Base-by-base conservation (phyloP, 2,113 vertebrate species). In the Alethe diademata region DNA sequence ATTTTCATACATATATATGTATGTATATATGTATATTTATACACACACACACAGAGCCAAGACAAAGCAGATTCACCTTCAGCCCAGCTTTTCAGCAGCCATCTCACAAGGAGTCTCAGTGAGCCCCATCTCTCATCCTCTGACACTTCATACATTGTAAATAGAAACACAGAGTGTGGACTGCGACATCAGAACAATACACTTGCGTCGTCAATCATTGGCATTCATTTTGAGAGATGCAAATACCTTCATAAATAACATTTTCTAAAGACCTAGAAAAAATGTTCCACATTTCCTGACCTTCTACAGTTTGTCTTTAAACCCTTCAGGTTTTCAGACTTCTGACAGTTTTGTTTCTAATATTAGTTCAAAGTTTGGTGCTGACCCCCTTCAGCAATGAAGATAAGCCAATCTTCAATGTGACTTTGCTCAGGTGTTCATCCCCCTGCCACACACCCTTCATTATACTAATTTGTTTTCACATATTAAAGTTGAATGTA, bases 191-290 rank as follows among this genome's bases (percentile, higher is more conserved):
- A 84, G 80, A 84, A 58, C 14, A 65, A 62, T 4, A 7, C 0
- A 0, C 24, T 36, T n/a, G 35, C 45, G 40, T 36, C 40, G 3
- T 11, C 9, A 1, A 26, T 51, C 8, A 5, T 33, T 20, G 22
- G 28, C 48, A 36, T 8, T 57, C 7, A 0, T 14, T 73, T 45
- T 80, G 54, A 83, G 24, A 67, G 16, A 67, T n/a, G 25, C 19
- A 93, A 92, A 88, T 53, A 40, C 24, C 29, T 79, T 69, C 22
- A 80, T 14, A 73, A 80, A 65, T 13, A 43, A 19, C 14, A 26
- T 40, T 82, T 93, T 61, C 51, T 35, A 36, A 86, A 96, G 50
- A 40, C 36, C 19, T 50, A 19, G 74, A 51, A 69, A 90, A 92
- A 57, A 5, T 35, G 40, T 2, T 72, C 9, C 6, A 17, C 22